Percentiles rank a stretch among this genome's conserved stretches.
Evolutionary conservation across 2,113 vertebrate species (phyloP).

Genomic region (Cyanistes caeruleus): DNA sequence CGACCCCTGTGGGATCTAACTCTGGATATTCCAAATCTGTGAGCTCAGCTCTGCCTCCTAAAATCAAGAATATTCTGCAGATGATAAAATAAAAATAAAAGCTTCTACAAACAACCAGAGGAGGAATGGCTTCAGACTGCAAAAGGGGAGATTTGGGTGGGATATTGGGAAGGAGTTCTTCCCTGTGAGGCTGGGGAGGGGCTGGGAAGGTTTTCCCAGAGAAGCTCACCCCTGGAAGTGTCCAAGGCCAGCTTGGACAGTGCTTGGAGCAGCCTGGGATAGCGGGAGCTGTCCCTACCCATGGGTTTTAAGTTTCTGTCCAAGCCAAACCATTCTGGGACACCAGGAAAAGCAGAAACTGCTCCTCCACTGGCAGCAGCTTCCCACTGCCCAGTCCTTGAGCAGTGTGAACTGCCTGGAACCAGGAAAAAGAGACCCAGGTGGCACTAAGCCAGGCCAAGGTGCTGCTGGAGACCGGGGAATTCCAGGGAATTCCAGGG

Average conservation of each 20-base stretch:
- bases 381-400: not conserved
- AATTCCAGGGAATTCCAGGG: rapidly evolving
- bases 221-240: not conserved
- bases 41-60: not conserved
- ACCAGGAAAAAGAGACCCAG: not conserved
- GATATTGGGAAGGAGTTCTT: not conserved
- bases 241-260: rapidly evolving
- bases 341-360: not conserved
- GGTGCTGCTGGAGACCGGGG: not conserved
- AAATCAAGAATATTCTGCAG: not conserved
- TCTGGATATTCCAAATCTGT: not conserved
- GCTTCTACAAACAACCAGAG: not conserved
- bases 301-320: not conserved
- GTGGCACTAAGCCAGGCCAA: rapidly evolving
- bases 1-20: not conserved
- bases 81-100: not conserved
- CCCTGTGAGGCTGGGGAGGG: not conserved
- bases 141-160: not conserved
- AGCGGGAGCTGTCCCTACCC: not conserved
- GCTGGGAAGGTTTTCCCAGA: not conserved
- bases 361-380: not conserved
- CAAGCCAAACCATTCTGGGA: not conserved
- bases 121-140: not conserved
- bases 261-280: rapidly evolving
- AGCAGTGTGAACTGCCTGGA: not conserved